Evolutionary conservation across 2,797 vertebrate species (phyloP).

Genomic region (Cirrhinus mrigala): DNA sequence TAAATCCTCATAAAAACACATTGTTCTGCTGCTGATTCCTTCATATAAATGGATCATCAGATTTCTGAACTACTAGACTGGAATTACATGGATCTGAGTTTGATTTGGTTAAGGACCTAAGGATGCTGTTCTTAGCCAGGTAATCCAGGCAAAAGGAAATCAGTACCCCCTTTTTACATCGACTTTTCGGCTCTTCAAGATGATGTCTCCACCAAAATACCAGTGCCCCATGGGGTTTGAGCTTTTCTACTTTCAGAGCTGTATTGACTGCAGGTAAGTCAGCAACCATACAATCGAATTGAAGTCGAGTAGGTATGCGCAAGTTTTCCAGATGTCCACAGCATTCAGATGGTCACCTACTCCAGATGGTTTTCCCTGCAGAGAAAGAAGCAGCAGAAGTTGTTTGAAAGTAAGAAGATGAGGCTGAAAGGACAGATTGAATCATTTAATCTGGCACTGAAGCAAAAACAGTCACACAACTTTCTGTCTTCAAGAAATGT

Average conservation of each 20-base stretch:
- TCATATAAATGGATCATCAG: neutral
- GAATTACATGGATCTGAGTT: neutral
- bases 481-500: neutral
- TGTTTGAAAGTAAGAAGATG: neutral
- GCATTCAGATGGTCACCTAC: neutral
- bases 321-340: neutral
- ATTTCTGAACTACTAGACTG: neutral
- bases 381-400: neutral
- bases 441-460: neutral
- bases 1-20: neutral
- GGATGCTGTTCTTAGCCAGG: neutral
- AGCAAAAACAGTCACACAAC: neutral
- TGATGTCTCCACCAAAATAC: slow-evolving; percentile 61
- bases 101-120: neutral
- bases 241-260: neutral
- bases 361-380: neutral
- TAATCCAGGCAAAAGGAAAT: neutral
- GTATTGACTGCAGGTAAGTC: slow-evolving; percentile 50
- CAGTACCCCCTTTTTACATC: too few relatives aligned
- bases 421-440: neutral
- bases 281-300: neutral
- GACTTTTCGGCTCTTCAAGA: slow-evolving; percentile 14
- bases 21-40: neutral
- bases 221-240: slow-evolving; percentile 31
- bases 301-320: neutral